Evolutionary conservation across 92 coral and sea anemone genomes (phyloP).

Genomic region (Bergia puertoricense): DNA sequence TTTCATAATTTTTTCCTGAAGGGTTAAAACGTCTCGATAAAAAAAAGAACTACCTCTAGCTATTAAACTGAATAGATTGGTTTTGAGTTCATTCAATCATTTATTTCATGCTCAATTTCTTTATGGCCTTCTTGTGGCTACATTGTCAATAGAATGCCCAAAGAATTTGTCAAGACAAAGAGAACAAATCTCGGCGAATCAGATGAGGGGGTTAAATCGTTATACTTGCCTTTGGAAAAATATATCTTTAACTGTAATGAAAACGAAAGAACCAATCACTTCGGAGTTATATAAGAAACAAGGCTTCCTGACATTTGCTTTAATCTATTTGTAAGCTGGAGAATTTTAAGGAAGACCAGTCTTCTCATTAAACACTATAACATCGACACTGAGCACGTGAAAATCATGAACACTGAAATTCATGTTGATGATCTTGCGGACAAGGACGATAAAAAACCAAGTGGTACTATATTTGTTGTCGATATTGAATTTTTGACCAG

Average conservation of each 20-base stretch:
- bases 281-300: slow-evolving; percentile 31
- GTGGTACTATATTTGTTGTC: slow-evolving; percentile 52
- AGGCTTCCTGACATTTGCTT: slow-evolving; percentile 75
- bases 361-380: slow-evolving; percentile 1
- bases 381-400: background rate
- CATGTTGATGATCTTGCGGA: slow-evolving; percentile 51
- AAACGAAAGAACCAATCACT: slow-evolving; percentile 68
- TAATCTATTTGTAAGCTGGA: slow-evolving; percentile 22
- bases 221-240: slow-evolving; percentile 44
- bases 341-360: slow-evolving; percentile 1
- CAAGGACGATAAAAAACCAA: slow-evolving; percentile 64
- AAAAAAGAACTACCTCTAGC: slow-evolving; percentile 26
- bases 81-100: slow-evolving; percentile 24
- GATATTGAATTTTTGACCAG: background rate
- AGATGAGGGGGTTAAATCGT: slow-evolving; percentile 46
- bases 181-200: slow-evolving; percentile 58
- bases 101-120: slow-evolving; percentile 23
- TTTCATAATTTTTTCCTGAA: slow-evolving; percentile 17
- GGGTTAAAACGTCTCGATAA: slow-evolving; percentile 1
- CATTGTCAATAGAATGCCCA: slow-evolving; percentile 30
- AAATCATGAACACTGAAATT: slow-evolving; percentile 46
- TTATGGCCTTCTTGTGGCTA: slow-evolving; percentile 11
- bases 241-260: slow-evolving; percentile 64
- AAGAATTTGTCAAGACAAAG: slow-evolving; percentile 51
- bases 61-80: slow-evolving; percentile 10